A percentile compares a stretch with the other conserved stretches of the same genome.
Evolutionary conservation across 2,797 vertebrate genomes (phyloP).

Genomic region (Cryptoblepharus egeriae): DNA sequence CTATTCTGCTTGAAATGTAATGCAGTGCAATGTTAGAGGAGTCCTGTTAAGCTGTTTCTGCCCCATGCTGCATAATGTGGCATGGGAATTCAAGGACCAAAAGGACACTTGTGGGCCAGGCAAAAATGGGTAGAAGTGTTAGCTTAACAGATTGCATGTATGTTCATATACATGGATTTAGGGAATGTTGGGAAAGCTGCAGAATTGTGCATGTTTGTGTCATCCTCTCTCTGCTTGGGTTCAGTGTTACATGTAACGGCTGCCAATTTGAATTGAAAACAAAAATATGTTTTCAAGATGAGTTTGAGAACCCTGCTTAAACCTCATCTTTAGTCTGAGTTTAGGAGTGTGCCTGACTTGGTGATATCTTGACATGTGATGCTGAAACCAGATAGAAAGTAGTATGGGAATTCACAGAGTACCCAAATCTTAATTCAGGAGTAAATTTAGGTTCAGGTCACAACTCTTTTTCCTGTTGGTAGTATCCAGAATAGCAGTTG

Average conservation of each 20-base stretch:
- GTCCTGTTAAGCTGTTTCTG: conserved; percentile 44
- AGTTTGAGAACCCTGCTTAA: not conserved
- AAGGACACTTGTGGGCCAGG: no score
- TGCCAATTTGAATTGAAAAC: not conserved
- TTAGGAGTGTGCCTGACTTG: not conserved
- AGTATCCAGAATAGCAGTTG: no score
- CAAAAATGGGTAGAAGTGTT: no score
- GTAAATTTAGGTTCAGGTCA: no score
- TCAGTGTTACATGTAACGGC: not conserved
- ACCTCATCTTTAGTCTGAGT: not conserved
- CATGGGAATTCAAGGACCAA: no score
- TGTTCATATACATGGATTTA: not conserved
- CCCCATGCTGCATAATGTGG: no score
- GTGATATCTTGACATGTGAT: not conserved
- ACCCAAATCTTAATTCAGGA: not conserved
- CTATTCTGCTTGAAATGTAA: conserved; percentile 29
- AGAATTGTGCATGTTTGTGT: not conserved
- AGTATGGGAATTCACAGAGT: not conserved
- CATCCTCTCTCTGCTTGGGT: not conserved
- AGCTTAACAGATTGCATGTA: not conserved
- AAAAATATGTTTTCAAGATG: not conserved
- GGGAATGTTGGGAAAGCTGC: not conserved
- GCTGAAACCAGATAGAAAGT: not conserved
- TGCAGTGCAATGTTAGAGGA: conserved; percentile 48
- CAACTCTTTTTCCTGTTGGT: no score